These are phyloP conservation scores for Tyto alba DNA, from an alignment of 2,113 vertebrate genomes.

Conservation along the genomic window DNA sequence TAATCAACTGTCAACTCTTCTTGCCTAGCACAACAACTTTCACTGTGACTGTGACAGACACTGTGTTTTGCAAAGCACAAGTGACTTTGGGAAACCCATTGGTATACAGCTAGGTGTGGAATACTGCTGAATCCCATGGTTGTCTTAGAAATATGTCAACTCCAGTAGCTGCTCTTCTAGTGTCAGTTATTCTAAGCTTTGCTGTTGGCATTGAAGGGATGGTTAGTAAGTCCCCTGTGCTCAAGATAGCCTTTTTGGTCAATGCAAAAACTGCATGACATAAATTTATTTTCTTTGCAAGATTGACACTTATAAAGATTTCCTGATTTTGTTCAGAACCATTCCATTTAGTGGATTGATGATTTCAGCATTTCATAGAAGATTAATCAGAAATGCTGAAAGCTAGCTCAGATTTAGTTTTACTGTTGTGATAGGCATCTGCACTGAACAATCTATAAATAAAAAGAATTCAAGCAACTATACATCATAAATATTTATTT, in stretches of 20 bases:
- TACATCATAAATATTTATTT: slow-evolving; percentile 61
- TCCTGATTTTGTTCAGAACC: slow-evolving; percentile 37
- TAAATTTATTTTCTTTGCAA: slow-evolving; percentile 12
- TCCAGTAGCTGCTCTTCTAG: background rate
- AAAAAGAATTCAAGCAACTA: background rate
- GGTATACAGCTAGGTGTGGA: background rate
- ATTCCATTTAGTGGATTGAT: slow-evolving; percentile 1
- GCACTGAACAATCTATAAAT: slow-evolving; percentile 25
- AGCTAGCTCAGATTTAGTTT: slow-evolving; percentile 20
- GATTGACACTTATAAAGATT: slow-evolving; percentile 30
- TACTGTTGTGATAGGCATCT: slow-evolving; percentile 11
- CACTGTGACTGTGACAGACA: background rate
- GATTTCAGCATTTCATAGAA: slow-evolving; percentile 33
- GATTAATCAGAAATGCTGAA: slow-evolving; percentile 36
- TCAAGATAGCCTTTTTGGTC: background rate
- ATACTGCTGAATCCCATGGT: background rate
- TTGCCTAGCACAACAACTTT: background rate
- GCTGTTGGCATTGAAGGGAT: background rate
- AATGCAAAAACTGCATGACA: background rate
- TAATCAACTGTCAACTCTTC: background rate
- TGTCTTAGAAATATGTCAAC: background rate
- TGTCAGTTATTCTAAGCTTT: background rate
- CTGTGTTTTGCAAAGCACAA: background rate
- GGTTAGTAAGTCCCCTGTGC: background rate
- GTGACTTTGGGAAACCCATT: slow-evolving; percentile 9